Evolutionary conservation across 2,113 vertebrate species (phyloP).

Genomic region (Gallinago undulata): DNA sequence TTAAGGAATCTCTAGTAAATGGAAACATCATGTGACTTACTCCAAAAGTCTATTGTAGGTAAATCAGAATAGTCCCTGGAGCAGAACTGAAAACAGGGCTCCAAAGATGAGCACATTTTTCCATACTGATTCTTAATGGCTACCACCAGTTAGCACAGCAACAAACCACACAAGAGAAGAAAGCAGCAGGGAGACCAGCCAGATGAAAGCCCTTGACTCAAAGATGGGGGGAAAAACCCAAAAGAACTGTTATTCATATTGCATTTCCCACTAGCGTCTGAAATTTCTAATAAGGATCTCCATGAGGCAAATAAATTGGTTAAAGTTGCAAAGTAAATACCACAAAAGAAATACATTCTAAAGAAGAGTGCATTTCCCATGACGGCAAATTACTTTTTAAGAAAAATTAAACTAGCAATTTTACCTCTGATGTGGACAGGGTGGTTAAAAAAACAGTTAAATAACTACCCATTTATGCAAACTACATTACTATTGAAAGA

Average conservation of each 20-base stretch:
- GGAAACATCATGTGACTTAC: constrained; percentile 57
- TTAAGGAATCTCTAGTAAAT: not conserved
- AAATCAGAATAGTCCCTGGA: constrained; percentile 79
- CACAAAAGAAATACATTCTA: not conserved
- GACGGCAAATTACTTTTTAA: not conserved
- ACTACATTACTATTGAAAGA: not conserved
- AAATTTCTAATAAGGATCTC: not conserved
- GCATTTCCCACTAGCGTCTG: not conserved
- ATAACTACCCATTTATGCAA: not conserved
- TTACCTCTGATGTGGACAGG: not conserved
- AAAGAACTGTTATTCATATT: not conserved
- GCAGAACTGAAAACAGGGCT: constrained; percentile 77
- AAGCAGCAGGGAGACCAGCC: constrained; percentile 79
- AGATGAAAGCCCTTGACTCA: constrained; percentile 76
- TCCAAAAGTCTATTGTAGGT: constrained; percentile 79
- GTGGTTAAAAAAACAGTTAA: not conserved
- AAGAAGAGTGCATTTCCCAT: not conserved
- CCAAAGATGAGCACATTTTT: constrained; percentile 80
- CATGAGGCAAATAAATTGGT: not conserved
- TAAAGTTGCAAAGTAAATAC: not conserved
- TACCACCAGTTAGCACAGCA: constrained; percentile 72
- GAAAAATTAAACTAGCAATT: not conserved
- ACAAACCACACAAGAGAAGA: constrained; percentile 79
- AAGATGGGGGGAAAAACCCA: accelerated
- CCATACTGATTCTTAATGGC: constrained; percentile 68